Evolutionary conservation across 1,140 invertebrate species (phyloP).

Genomic region (Drosophila suzukii): DNA sequence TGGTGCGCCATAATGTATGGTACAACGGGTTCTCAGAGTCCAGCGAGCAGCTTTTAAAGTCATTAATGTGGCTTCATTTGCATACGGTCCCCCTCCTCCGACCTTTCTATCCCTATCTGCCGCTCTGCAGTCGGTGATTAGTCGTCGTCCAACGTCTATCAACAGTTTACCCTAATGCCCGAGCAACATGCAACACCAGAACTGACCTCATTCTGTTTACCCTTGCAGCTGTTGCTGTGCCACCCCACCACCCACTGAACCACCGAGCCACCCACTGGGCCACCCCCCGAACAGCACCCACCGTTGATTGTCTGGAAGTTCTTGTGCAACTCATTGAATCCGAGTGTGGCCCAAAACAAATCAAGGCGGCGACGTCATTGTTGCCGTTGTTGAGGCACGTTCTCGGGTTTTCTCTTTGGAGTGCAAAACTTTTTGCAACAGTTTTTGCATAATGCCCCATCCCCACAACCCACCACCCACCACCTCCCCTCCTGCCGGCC

Average conservation of each 20-base stretch:
- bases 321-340: slow-evolving; percentile 52
- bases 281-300: neutral
- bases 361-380: slow-evolving; percentile 53
- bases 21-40: slow-evolving; percentile 14
- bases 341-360: slow-evolving; percentile 41
- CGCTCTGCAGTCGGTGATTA: slow-evolving; percentile 67
- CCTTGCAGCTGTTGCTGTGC: slow-evolving; percentile 73
- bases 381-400: slow-evolving; percentile 46
- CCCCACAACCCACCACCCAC: neutral
- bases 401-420: slow-evolving; percentile 16
- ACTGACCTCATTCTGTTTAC: slow-evolving; percentile 77
- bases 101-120: slow-evolving; percentile 7
- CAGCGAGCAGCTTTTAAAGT: slow-evolving; percentile 41
- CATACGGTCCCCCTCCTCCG: slow-evolving; percentile 38
- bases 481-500: neutral
- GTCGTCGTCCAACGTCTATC: slow-evolving; percentile 68
- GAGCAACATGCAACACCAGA: slow-evolving; percentile 72
- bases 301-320: slow-evolving; percentile 47
- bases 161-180: slow-evolving; percentile 78
- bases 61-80: slow-evolving; percentile 77
- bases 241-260: slow-evolving; percentile 12
- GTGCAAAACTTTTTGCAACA: slow-evolving; percentile 48
- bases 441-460: slow-evolving; percentile 45
- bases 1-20: slow-evolving; percentile 3
- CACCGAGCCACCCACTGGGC: neutral